Percentiles rank a stretch among this genome's conserved stretches.
Evolutionary conservation across 2,888 invertebrate species (phyloP).

Genomic region (Xiphydria camelus): DNA sequence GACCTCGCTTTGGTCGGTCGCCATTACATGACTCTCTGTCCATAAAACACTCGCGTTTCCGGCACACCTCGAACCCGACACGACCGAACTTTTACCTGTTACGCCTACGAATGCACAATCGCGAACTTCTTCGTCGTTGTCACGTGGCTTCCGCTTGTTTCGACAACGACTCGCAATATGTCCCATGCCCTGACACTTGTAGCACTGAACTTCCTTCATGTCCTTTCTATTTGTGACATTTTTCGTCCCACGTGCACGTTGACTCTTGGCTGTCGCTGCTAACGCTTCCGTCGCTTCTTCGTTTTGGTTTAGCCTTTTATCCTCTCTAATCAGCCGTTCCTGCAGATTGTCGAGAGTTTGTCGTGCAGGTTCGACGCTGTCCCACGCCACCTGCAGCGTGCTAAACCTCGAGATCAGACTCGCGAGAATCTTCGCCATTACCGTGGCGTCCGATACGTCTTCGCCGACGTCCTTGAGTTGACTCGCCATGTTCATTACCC

Average conservation of each 20-base stretch:
- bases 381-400: no score
- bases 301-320: constrained; percentile 13
- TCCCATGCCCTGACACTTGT: constrained; percentile 17
- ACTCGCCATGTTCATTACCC: no score
- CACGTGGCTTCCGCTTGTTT: constrained; percentile 14
- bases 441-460: constrained; percentile 17
- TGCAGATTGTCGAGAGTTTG: no score
- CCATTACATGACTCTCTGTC: constrained; percentile 11
- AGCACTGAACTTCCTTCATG: constrained; percentile 19
- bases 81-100: constrained; percentile 6
- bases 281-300: constrained; percentile 14
- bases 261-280: constrained; percentile 14
- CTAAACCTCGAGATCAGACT: no score
- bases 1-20: constrained; percentile 17
- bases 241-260: no score
- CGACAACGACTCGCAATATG: constrained; percentile 23
- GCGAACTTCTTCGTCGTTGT: constrained; percentile 5
- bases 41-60: constrained; percentile 7
- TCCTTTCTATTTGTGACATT: constrained; percentile 11
- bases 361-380: no score
- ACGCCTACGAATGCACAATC: constrained; percentile 18
- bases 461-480: no score
- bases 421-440: constrained; percentile 28
- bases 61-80: constrained; percentile 10
- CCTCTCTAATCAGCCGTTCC: constrained; percentile 23